Evolutionary conservation across 1,140 invertebrate genomes (phyloP).

Genomic region (Bombus sylvicola): DNA sequence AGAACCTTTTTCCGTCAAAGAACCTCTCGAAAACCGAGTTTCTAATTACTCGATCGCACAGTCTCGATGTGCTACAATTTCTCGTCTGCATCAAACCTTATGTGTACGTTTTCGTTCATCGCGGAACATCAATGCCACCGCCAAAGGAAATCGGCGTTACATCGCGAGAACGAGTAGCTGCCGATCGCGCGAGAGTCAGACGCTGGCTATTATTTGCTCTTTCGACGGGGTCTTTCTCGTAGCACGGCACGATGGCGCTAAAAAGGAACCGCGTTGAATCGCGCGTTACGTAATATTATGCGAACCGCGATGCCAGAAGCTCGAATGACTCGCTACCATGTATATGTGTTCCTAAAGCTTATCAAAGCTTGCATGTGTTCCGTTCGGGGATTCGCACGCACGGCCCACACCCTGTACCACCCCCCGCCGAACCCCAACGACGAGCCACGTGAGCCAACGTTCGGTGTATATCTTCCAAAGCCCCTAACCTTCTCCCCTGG

Average conservation of each 20-base stretch:
- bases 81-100: not conserved
- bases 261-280: constrained; percentile 63
- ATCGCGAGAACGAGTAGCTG: constrained; percentile 15
- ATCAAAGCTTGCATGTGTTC: constrained; percentile 80
- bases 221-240: constrained; percentile 35
- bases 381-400: constrained; percentile 80
- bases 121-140: constrained; percentile 19
- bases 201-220: constrained; percentile 39
- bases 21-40: not conserved
- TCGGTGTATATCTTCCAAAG: constrained; percentile 72
- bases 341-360: constrained; percentile 76
- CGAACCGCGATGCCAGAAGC: constrained; percentile 69
- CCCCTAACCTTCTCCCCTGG: constrained; percentile 68
- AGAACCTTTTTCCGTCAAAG: not conserved
- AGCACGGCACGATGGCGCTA: constrained; percentile 41
- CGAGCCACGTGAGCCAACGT: constrained; percentile 69
- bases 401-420: constrained; percentile 64
- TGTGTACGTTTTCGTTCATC: not conserved
- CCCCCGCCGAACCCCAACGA: constrained; percentile 34
- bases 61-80: not conserved
- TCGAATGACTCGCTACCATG: constrained; percentile 65
- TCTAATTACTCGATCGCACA: constrained; percentile 1
- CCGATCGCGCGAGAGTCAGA: constrained; percentile 51
- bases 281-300: constrained; percentile 75
- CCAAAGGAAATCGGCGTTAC: constrained; percentile 15